Base-by-base conservation (phyloP, 2,888 invertebrate species). In the Agapostemon virescens region DNA sequence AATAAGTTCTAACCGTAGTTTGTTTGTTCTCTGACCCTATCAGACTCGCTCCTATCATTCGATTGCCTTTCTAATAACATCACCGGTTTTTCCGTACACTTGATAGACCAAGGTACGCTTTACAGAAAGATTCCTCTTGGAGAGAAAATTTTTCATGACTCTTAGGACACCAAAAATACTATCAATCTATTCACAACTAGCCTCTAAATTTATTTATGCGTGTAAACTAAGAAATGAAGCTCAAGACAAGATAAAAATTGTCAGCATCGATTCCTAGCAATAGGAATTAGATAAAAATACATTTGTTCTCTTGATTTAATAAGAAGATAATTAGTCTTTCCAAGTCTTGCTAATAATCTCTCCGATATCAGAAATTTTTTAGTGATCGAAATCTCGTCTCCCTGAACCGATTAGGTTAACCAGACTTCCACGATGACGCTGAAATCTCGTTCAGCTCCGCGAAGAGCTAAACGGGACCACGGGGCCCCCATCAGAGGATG, bases 1-100 rank as follows among this genome's bases (percentile, higher is more conserved):
- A 66, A 49, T 58, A 55, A 64, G 23, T 69, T 64, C 52, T 71
- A 71, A 77, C 20, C 64, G 20, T n/a, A 66, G 30, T 55, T 74
- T n/a, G 30, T n/a, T 49, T 49, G n/a, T 49, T 49, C 49, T 49
- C n/a, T 49, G 49, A 49, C n/a, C 49, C 49, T 49, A 49, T 49
- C 49, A 49, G 49, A 49, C n/a, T n/a, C n/a, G 49, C 11, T 49
- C 3, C 11, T 49, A 23, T 49, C n/a, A 49, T 49, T 49, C 49
- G n/a, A 49, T 49, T n/a, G 49, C 1, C 49, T 49, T 49, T n/a
- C 49, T n/a, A 49, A 49, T 49, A 49, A n/a, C 49, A 49, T 49
- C 49, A 49, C 11, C 49, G 49, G n/a, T 11, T 49, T n/a, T 49
- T 49, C 49, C n/a, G n/a, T 49, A 11, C 49, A 49, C 49, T 49